Base-by-base conservation (phyloP, 2,888 invertebrate genomes). In the Listrodromus nycthemerus region DNA sequence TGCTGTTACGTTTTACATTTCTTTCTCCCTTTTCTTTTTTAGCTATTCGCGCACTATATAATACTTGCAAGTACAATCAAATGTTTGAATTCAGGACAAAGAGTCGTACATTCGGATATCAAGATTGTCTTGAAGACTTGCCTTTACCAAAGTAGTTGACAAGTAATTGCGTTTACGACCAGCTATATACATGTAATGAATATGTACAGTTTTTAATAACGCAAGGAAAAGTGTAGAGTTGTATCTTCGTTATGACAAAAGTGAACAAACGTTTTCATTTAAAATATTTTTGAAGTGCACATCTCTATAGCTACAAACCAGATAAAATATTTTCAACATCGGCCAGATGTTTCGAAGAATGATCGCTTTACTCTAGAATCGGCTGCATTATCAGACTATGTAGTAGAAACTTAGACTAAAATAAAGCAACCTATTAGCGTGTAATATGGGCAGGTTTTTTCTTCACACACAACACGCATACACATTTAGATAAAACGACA, bases 61-160 rank as follows among this genome's bases (percentile, higher is more conserved):
- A 61, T 30, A 61, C 7, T 61, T 61, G 61, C 61, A 16, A 61
- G 16, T 61, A 61, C 6, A 81, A 8, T 70, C 69, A 50, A 70
- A 45, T 30, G 27, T 52, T 37, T 37, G 74, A 66, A 37, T 58
- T 24, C 55, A 30, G 45, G 52, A 52, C 65, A 13, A 24, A 50
- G 65, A 19, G 33, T 75, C 37, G 21, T 13, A 37, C 69, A 52
- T 63, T 45, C 70, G 63, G 55, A 65, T 33, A 55, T 45, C 48
- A 71, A 77, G 71, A 77, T 71, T 82, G 66, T 77, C 77, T 58
- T 58, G 37, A 67, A 61, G 71, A 82, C 48, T 82, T 67, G 75
- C 65, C 50, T 37, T 58, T 61, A 73, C 30, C 41, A 67, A 65
- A 73, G 37, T 27, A 50, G 1, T 37, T 58, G 30, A 24, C 61